Conservation (phyloP, 64 coral and sea anemone genomes). For the Stichodactyla helianthus region DNA sequence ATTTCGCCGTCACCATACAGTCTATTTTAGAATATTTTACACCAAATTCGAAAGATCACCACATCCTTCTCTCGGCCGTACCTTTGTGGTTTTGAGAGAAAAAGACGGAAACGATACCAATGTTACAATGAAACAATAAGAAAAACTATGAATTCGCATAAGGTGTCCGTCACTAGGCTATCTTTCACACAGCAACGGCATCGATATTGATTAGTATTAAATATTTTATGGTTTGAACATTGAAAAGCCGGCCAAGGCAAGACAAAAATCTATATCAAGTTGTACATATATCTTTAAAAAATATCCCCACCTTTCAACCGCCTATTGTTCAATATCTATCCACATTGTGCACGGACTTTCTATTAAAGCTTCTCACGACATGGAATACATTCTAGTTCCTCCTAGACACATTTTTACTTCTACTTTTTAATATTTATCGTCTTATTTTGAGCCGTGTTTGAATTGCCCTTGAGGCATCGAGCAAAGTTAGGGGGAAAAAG, state of each 20-base stretch:
- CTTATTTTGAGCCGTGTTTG: background rate
- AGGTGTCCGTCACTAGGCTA: background rate
- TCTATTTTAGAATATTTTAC: slow-evolving; percentile 18
- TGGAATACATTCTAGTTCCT: background rate
- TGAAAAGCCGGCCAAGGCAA: background rate
- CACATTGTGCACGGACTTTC: slow-evolving; percentile 1
- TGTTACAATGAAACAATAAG: background rate
- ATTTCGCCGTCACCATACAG: background rate
- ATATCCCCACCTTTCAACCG: background rate
- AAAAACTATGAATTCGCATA: background rate
- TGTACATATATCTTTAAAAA: slow-evolving; percentile 8
- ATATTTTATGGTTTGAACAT: slow-evolving; percentile 21
- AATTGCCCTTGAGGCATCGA: background rate
- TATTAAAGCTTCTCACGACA: slow-evolving; percentile 19
- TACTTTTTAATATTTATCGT: background rate
- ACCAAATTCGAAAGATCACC: background rate
- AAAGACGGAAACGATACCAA: background rate
- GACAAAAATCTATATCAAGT: background rate
- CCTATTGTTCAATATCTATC: background rate
- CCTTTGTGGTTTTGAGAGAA: background rate
- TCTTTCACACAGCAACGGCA: background rate
- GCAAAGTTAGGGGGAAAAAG: background rate
- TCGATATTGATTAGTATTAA: background rate
- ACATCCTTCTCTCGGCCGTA: background rate
- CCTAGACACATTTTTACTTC: background rate